These are phyloP conservation scores for Epirrita christyi DNA, from an alignment of 2,888 invertebrate species.

Conservation along the genomic window DNA sequence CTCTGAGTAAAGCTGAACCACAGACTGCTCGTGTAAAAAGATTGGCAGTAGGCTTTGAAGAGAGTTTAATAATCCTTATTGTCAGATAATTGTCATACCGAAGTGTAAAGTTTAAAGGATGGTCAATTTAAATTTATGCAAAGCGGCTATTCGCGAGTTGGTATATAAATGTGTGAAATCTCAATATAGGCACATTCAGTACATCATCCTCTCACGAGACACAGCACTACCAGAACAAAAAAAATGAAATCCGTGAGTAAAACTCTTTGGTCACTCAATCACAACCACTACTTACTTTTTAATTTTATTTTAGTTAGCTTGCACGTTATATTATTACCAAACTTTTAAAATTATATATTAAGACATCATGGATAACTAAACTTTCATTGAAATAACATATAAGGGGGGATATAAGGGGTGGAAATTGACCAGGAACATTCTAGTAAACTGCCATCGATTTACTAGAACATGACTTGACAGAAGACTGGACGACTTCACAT, in stretches of 20 bases:
- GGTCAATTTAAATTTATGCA: conserved; percentile 55
- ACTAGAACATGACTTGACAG: too few relatives aligned
- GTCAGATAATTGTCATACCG: conserved; percentile 6
- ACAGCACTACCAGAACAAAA: conserved; percentile 41
- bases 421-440: too few relatives aligned
- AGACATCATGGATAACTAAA: too few relatives aligned
- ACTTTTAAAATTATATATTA: neutral
- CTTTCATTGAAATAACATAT: too few relatives aligned
- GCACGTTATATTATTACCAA: neutral
- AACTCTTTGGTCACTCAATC: neutral
- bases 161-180: conserved; percentile 62
- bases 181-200: conserved; percentile 52
- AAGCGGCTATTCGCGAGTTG: conserved; percentile 36
- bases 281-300: neutral
- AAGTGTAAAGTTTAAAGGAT: conserved; percentile 33
- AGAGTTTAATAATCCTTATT: conserved; percentile 10
- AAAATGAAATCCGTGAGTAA: conserved; percentile 74
- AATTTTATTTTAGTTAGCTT: neutral
- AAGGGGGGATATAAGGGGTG: too few relatives aligned
- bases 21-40: too few relatives aligned
- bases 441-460: too few relatives aligned
- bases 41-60: too few relatives aligned
- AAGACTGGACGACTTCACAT: too few relatives aligned
- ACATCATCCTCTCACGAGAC: conserved; percentile 44
- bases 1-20: too few relatives aligned